Evolutionary conservation across 2,113 vertebrate species (phyloP).

Genomic region (Chloropsis hardwickii): DNA sequence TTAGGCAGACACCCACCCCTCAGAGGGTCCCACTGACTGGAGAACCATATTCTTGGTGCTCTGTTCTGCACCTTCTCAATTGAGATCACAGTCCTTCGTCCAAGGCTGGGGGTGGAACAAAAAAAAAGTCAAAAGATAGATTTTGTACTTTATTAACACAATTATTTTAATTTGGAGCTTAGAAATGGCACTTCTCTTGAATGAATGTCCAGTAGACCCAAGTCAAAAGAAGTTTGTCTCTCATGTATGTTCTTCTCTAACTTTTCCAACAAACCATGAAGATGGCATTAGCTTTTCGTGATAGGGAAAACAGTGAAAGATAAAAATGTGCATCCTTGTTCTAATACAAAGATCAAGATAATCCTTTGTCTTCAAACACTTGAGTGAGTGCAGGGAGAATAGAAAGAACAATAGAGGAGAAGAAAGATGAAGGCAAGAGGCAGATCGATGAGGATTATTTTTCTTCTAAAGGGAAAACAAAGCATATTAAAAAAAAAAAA

Average conservation of each 20-base stretch:
- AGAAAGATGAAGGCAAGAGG: not conserved
- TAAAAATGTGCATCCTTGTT: not conserved
- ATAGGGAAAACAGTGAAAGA: not conserved
- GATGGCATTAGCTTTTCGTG: not conserved
- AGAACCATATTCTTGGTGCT: not conserved
- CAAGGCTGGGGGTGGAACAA: not conserved
- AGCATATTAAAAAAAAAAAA: not conserved
- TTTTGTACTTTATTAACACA: not conserved
- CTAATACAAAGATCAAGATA: not conserved
- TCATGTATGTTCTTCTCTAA: not conserved
- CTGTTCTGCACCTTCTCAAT: accelerated
- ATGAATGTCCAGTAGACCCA: not conserved
- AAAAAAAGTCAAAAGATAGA: not conserved
- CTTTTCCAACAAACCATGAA: not conserved
- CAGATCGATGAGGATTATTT: not conserved
- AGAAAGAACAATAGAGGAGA: not conserved
- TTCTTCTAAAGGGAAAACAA: not conserved
- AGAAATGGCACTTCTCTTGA: not conserved
- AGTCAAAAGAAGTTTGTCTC: not conserved
- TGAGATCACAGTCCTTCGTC: not conserved
- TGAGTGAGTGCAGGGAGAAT: not conserved
- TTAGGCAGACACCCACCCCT: not conserved
- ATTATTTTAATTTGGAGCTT: not conserved
- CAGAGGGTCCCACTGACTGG: not conserved
- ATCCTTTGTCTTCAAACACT: not conserved